Base-by-base conservation (phyloP, 2,797 vertebrate species). In the Hephaestus fuliginosus region DNA sequence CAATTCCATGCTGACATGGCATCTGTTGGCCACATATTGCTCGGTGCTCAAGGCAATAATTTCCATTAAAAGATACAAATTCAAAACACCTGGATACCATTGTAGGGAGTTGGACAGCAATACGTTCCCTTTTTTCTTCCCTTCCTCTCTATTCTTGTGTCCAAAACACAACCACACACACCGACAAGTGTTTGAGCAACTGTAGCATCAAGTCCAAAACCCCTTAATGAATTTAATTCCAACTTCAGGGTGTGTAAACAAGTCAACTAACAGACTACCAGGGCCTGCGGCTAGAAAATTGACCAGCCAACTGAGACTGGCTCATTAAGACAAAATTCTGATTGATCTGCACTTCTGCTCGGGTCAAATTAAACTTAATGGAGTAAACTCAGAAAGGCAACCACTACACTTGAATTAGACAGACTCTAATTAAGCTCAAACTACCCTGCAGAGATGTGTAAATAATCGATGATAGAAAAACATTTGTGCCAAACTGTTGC, bases 291-390 rank as follows among this genome's bases (percentile, higher is more conserved):
- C 63, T 58, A 60, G 25, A 73, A 53, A 73, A 71, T 51, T 36
- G 70, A 66, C 49, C 73, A 65, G 69, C 48, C 46, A 67, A 58
- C 14, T 70, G 62, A 68, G 52, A 71, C 56, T 10, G 53, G 18
- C 67, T 76, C 79, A 86, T 84, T 81, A 69, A 58, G 25, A 70
- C 15, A 20, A 63, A 70, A 77, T 80, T 80, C 55, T 63, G 86
- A 85, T 70, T 69, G 76, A 83, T 79, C 68, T 56, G 72, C 68
- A 44, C 70, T 64, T 69, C 33, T 70, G 74, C 67, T 43, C 1
- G 7, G 41, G 58, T 86, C 72, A 80, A 64, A 85, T 83, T 58
- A 67, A 67, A 78, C 57, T 70, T 72, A 74, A 84, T 52, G 41
- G 48, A 46, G 57, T 36, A 53, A 74, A 79, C 46, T 43, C 18